Evolutionary conservation across 1,140 invertebrate genomes (phyloP), one percentile per base, ranked within the genome.

Genomic region (Neodiprion lecontei): DNA sequence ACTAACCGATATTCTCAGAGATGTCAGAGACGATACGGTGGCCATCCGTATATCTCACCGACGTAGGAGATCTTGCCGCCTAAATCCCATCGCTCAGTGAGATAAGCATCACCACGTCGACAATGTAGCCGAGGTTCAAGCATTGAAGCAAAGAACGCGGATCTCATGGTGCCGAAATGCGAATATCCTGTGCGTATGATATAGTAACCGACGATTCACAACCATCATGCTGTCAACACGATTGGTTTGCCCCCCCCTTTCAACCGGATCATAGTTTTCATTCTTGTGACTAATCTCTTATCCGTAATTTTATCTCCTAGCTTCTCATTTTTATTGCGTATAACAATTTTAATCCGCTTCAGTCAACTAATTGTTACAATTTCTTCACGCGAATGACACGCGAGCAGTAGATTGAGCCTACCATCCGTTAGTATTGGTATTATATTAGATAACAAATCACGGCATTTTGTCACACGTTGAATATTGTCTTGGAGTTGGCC

Each of bases 1-100:
- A 89, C 88, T 89, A 89, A 89, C 85, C 85, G 85, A 89, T 88
- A 87, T 89, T 88, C 85, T 86, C 85, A 89, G 86, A 87, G 86
- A 82, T 82, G 83, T 87, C 82, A 84, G 82, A 80, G 82, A 86
- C 81, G 85, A 81, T 75, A 79, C 76, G 80, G 78, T 82, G 67
- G 83, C 87, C 79, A 81, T 78, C 72, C 83, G 84, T 80, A 81
- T 82, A 81, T 84, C 84, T 79, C 86, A 79, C 72, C 87, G 85
- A 77, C 84, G 84, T 49, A 82, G 87, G 84, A 85, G 84, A 82
- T 85, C 83, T 79, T 85, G 83, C 79, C 85, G 86, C 78, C 85
- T 85, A 80, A 88, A 87, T 71, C 85, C 87, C 69, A 84, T 87
- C 82, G 82, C 87, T 80, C 81, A 86, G 75, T 87, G 85, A 83